Base-by-base conservation (phyloP, 2,113 vertebrate genomes). In the Columbina picui region DNA sequence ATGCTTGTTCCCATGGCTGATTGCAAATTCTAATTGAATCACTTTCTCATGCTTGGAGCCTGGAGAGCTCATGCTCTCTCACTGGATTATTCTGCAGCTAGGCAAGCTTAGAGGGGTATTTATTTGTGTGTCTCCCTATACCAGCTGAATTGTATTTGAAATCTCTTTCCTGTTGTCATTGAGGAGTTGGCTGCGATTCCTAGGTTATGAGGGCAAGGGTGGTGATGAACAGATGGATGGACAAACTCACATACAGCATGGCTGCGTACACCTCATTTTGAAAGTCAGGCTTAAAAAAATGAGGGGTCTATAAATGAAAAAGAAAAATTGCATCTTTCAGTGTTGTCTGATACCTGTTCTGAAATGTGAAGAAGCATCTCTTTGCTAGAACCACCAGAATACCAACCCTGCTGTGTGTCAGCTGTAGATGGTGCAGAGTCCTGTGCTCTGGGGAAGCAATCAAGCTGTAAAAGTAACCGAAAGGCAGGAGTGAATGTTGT, bases 11-110 rank as follows among this genome's bases (percentile, higher is more conserved):
- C 32, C 26, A 36, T 0, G 0, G 70, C 30, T 87, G 59, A 94
- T 45, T 90, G 63, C 43, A 92, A 90, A 85, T 69, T 76, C 67
- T 85, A 79, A 96, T 84, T 83, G 18, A 81, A 91, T 87, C 0
- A 21, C 87, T 91, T 91, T 71, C 82, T 85, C 21, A 16, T 87
- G 43, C 70, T 67, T 59, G 53, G 84, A 89, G 88, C 56, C 69
- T 71, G 41, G 29, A 87, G 32, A 82, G 43, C 56, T 85, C 26
- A 16, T 59, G 34, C 12, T 64, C 30, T 64, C 53, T 89, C 52
- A 34, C 56, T 87, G 74, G 49, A 60, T 43, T 52, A 59, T 39
- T 63, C 52, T 79, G 61, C n/a, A 75, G 65, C 19, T 53, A 68
- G 56, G 36, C 52, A 89, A 49, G 21, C 12, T 79, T 64, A 56